A percentile compares a stretch with the other conserved stretches of the same genome.
These are phyloP conservation scores for Erethizon dorsatum DNA, from an alignment of 2,797 vertebrate genomes.

Conservation along the genomic window DNA sequence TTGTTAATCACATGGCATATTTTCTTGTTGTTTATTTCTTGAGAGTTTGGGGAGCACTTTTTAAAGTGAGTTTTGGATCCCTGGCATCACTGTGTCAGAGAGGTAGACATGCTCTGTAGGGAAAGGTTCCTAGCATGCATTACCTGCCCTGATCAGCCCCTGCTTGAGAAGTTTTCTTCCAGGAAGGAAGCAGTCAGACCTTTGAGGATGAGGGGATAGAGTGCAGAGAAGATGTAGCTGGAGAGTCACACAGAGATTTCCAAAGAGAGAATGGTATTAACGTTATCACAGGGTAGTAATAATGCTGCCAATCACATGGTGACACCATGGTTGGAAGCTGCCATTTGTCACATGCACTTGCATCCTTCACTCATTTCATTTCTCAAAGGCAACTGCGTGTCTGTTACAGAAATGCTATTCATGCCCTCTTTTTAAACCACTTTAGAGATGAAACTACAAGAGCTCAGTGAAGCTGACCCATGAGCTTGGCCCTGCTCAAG, in stretches of 20 bases:
- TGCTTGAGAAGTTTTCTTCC: background rate
- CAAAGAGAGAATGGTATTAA: background rate
- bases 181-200: background rate
- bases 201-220: background rate
- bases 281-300: too few relatives aligned
- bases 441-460: background rate
- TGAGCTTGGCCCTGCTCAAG: background rate
- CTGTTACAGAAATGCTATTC: accelerated
- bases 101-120: background rate
- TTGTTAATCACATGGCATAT: background rate
- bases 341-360: background rate
- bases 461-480: background rate
- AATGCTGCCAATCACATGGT: accelerated
- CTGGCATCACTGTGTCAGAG: background rate
- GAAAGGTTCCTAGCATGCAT: background rate
- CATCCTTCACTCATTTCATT: background rate
- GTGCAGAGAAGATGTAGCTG: background rate
- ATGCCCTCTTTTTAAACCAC: too few relatives aligned
- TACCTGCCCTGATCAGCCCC: accelerated
- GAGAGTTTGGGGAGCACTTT: background rate
- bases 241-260: background rate
- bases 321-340: too few relatives aligned
- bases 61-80: background rate
- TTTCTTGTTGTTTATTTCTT: background rate
- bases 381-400: background rate